Percentiles rank a stretch among this genome's conserved stretches.
Conservation (phyloP, 2,888 invertebrate species). For the Podotricha telesiphe region DNA sequence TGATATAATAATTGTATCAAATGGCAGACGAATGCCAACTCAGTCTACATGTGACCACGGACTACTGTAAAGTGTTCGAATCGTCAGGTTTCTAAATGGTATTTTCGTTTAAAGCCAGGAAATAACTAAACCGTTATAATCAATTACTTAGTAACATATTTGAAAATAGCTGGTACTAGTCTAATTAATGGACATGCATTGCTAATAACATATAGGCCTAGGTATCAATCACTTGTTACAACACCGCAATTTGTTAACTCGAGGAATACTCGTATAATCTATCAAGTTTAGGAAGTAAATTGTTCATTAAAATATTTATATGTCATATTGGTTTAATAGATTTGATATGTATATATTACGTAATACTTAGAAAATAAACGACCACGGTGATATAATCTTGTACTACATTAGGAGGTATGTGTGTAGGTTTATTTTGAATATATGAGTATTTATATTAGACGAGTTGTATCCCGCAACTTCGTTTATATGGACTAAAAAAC, state of each 20-base stretch:
- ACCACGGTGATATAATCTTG: not conserved
- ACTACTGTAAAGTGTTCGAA: no score
- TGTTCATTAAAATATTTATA: constrained; percentile 17
- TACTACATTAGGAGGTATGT: no score
- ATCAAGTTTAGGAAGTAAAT: constrained; percentile 36
- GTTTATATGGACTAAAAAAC: no score
- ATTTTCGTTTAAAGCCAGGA: not conserved
- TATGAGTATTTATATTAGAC: not conserved
- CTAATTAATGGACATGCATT: constrained; percentile 32
- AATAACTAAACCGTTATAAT: not conserved
- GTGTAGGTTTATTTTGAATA: not conserved
- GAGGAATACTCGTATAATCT: constrained; percentile 35
- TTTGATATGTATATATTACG: not conserved
- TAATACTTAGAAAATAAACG: not conserved
- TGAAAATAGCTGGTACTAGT: constrained; percentile 22
- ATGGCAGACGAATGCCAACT: no score
- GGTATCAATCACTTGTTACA: constrained; percentile 38
- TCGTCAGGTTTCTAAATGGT: no score
- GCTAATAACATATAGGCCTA: constrained; percentile 30
- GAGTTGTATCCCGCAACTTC: no score
- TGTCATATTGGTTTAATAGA: constrained; percentile 1
- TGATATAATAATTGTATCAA: no score
- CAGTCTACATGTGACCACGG: no score
- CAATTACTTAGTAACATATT: constrained; percentile 14
- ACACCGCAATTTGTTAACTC: constrained; percentile 38